Evolutionary conservation across 2,113 vertebrate genomes (phyloP).

Genomic region (Anseranas semipalmata): DNA sequence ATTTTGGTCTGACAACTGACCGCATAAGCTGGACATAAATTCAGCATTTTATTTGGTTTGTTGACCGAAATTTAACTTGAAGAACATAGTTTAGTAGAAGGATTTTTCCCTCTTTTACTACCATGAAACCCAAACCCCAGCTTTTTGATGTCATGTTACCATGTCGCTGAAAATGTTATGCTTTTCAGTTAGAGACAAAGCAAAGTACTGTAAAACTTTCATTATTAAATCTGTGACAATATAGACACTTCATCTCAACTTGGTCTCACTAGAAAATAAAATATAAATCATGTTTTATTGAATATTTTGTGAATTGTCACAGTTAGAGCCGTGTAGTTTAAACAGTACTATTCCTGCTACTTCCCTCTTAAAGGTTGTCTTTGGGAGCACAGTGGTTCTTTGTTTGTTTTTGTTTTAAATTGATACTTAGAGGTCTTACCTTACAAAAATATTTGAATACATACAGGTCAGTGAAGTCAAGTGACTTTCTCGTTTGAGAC

Average conservation of each 20-base stretch:
- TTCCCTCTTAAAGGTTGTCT: not conserved
- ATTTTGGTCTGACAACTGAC: conserved; percentile 60
- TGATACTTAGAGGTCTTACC: not conserved
- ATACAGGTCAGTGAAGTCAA: not conserved
- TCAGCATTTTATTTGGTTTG: conserved; percentile 54
- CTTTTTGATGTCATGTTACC: conserved; percentile 40
- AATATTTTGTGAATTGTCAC: not conserved
- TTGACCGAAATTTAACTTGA: conserved; percentile 43
- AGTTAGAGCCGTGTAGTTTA: not conserved
- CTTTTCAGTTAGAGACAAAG: conserved; percentile 25
- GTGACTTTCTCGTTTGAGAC: not conserved
- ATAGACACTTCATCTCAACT: not conserved
- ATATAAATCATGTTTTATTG: not conserved
- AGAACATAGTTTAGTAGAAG: conserved; percentile 46
- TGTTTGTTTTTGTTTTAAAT: not conserved
- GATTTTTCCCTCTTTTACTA: conserved; percentile 6
- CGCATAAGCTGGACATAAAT: conserved; percentile 18
- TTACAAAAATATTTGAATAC: not conserved
- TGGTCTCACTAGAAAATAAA: not conserved
- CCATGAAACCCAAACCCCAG: not conserved
- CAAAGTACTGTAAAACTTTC: not conserved
- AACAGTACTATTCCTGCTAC: not conserved
- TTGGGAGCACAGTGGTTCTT: not conserved
- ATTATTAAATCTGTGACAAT: not conserved
- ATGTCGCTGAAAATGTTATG: conserved; percentile 24